Conservation (phyloP, 2,113 vertebrate species). For the Oreochromis niloticus region DNA sequence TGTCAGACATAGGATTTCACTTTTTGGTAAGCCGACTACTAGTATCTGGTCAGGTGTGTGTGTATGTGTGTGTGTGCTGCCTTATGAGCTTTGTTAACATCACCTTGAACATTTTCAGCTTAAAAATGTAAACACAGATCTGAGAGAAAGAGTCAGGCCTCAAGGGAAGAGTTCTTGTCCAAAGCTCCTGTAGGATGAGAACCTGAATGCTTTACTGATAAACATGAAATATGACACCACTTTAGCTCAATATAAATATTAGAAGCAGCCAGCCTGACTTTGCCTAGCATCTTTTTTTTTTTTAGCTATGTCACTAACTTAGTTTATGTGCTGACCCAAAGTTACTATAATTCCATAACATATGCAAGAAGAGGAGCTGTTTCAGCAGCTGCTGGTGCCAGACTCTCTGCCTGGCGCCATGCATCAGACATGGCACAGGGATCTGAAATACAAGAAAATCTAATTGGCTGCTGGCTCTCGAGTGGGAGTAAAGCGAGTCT, state of each 20-base stretch:
- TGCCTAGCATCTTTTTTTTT: not conserved
- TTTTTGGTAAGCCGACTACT: slow-evolving; percentile 86
- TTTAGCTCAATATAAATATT: not conserved
- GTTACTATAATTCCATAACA: not conserved
- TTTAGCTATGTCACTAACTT: not conserved
- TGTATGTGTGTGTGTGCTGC: not conserved
- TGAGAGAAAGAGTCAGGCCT: not conserved
- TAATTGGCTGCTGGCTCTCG: not conserved
- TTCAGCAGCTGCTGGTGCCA: not conserved
- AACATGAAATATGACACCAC: not conserved
- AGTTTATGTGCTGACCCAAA: not conserved
- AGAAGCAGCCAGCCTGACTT: not conserved
- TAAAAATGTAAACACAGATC: not conserved
- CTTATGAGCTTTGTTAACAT: not conserved
- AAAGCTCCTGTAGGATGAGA: not conserved
- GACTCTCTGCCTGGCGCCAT: not conserved
- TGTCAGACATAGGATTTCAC: slow-evolving; percentile 98
- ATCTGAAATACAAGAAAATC: not conserved
- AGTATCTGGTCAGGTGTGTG: not conserved
- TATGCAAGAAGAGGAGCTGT: not conserved
- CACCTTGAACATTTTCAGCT: not conserved
- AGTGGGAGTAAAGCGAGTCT: not conserved
- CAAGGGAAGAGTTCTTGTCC: not conserved
- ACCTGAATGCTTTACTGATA: not conserved
- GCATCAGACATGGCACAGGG: not conserved